Evolutionary conservation across 37 sponge, comb jelly and placozoan species (phyloP).

Genomic region (Axinella damicornis): DNA sequence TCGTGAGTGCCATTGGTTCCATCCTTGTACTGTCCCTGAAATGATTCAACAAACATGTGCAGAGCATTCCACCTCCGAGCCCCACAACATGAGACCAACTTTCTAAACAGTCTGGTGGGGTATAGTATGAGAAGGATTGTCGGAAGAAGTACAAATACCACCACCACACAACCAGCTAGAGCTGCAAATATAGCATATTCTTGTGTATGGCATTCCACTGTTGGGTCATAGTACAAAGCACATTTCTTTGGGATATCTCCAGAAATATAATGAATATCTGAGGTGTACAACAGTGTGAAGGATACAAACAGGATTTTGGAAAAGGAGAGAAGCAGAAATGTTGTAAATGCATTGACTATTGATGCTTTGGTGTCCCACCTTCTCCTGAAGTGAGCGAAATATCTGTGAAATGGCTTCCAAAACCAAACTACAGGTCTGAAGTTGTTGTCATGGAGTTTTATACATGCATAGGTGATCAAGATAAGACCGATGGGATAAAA

Average conservation of each 20-base stretch:
- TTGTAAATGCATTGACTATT: slow-evolving; percentile 32
- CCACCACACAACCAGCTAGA: not conserved
- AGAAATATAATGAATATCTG: not conserved
- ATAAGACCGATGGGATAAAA: slow-evolving; percentile 15
- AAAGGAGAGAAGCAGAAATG: slow-evolving; percentile 22
- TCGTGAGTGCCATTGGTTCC: slow-evolving; percentile 13
- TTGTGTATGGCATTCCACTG: not conserved
- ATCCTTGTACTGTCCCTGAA: slow-evolving; percentile 21
- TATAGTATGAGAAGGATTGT: slow-evolving; percentile 16
- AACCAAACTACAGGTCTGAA: not conserved
- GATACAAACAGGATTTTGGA: not conserved
- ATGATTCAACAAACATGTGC: slow-evolving; percentile 20
- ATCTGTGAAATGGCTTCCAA: not conserved
- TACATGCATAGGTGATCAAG: not conserved
- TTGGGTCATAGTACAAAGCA: slow-evolving; percentile 4
- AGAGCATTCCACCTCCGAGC: not conserved
- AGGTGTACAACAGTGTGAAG: slow-evolving; percentile 5
- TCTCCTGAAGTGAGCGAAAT: not conserved
- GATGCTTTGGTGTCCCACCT: slow-evolving; percentile 9
- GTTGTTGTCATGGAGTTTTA: slow-evolving; percentile 2
- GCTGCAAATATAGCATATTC: not conserved
- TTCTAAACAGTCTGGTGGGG: slow-evolving; percentile 1
- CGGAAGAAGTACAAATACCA: slow-evolving; percentile 1
- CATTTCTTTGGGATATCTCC: not conserved
- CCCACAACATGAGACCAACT: not conserved